These are phyloP conservation scores for Rhodeus uyekii DNA, from an alignment of 2,797 vertebrate genomes.

Conservation along the genomic window DNA sequence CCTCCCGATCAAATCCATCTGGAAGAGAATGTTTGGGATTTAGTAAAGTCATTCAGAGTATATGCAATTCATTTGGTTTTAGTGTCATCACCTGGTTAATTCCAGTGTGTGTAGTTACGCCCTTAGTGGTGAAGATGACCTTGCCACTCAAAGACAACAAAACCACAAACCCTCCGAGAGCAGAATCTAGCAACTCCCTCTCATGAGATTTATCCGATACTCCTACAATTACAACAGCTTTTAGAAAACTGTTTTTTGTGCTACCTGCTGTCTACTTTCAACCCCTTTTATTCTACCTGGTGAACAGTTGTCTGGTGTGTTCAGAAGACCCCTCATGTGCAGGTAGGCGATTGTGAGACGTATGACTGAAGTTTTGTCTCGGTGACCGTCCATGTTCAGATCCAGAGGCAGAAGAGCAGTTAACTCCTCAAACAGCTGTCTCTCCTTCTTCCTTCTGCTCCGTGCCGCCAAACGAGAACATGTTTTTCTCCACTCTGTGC, in stretches of 20 bases:
- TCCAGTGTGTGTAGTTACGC: slow-evolving; percentile 55
- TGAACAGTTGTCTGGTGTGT: background rate
- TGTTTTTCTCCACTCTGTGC: slow-evolving; percentile 56
- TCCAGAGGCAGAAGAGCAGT: slow-evolving; percentile 54
- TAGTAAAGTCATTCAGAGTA: background rate
- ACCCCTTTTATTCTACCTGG: slow-evolving; percentile 29
- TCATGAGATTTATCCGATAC: slow-evolving; percentile 6
- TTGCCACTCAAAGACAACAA: slow-evolving; percentile 59
- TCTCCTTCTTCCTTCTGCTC: slow-evolving; percentile 58
- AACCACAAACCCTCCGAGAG: slow-evolving; percentile 60
- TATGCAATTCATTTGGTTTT: background rate
- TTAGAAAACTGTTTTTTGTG: background rate
- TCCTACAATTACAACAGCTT: slow-evolving; percentile 38
- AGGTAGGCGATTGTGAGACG: slow-evolving; percentile 59
- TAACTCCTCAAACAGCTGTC: slow-evolving; percentile 58
- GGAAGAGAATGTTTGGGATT: background rate
- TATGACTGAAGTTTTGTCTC: slow-evolving; percentile 64
- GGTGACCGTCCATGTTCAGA: slow-evolving; percentile 24
- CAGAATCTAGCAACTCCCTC: slow-evolving; percentile 49
- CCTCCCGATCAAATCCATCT: slow-evolving; percentile 66
- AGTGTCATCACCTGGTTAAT: slow-evolving; percentile 60
- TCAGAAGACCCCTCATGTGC: slow-evolving; percentile 52
- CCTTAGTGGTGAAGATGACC: slow-evolving; percentile 61
- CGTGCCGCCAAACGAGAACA: slow-evolving; percentile 59
- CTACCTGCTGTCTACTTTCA: too few species aligned